Conservation (phyloP, 2,888 invertebrate genomes). For the Polia nebulosa region DNA sequence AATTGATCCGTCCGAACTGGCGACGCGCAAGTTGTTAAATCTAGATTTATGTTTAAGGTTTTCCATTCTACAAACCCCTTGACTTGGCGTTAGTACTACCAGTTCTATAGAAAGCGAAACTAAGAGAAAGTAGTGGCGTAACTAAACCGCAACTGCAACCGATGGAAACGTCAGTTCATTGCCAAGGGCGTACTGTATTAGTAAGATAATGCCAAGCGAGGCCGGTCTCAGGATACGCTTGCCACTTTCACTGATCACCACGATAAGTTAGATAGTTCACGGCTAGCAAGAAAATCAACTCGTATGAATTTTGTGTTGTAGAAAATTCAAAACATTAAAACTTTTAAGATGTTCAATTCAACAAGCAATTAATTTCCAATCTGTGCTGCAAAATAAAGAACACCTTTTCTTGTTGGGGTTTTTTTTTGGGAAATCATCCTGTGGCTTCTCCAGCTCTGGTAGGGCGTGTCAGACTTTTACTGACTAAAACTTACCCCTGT, state of each 20-base stretch:
- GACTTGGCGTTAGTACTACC: conserved; percentile 14
- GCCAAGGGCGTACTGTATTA: conserved; percentile 64
- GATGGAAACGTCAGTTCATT: conserved; percentile 60
- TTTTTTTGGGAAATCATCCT: no score
- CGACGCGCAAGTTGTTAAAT: no score
- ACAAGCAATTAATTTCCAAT: neutral
- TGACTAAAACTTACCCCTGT: no score
- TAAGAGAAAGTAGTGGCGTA: conserved; percentile 67
- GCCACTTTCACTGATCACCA: conserved; percentile 50
- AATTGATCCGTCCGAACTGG: no score
- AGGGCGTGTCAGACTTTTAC: no score
- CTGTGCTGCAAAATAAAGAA: neutral
- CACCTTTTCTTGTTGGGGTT: no score
- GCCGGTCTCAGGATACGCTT: conserved; percentile 23
- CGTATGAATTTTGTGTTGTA: no score
- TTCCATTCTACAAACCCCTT: conserved; percentile 1
- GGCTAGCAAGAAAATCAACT: neutral
- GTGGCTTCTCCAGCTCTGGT: no score
- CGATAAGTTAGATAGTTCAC: conserved; percentile 13
- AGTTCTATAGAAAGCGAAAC: conserved; percentile 69
- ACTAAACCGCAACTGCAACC: conserved; percentile 56
- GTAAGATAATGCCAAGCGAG: conserved; percentile 31
- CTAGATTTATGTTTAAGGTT: neutral
- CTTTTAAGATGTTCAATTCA: neutral
- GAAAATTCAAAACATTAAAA: no score